These are phyloP conservation scores for Clarias magur DNA, from an alignment of 2,113 vertebrate genomes.

Conservation along the genomic window DNA sequence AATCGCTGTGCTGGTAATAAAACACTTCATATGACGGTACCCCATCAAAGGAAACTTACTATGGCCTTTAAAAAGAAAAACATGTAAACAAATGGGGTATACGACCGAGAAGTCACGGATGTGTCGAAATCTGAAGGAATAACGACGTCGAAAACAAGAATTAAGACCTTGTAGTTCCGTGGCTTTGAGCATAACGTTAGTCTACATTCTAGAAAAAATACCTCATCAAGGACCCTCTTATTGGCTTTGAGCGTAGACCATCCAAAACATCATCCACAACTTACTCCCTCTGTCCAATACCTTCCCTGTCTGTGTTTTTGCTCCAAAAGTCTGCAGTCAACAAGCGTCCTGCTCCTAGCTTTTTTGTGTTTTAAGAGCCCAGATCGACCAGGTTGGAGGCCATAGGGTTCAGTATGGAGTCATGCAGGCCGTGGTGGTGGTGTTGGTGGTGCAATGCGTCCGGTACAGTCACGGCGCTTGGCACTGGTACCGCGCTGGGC, in stretches of 20 bases:
- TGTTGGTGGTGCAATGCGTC: slow-evolving; percentile 96
- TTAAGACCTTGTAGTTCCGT: slow-evolving; percentile 75
- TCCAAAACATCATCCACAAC: slow-evolving; percentile 60
- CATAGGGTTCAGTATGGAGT: slow-evolving; percentile 99
- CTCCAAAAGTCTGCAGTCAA: slow-evolving; percentile 62
- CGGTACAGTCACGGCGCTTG: slow-evolving; percentile 89
- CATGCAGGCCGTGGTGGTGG: slow-evolving; percentile 95
- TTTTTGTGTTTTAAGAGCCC: slow-evolving; percentile 84
- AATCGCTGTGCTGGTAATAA: slow-evolving; percentile 61
- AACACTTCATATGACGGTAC: slow-evolving; percentile 67
- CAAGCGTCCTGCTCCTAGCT: slow-evolving; percentile 44
- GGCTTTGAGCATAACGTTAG: slow-evolving; percentile 72
- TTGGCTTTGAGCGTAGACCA: slow-evolving; percentile 54
- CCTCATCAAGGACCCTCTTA: slow-evolving; percentile 63
- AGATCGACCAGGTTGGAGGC: slow-evolving; percentile 97
- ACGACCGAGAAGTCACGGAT: slow-evolving; percentile 58
- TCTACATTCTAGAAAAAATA: slow-evolving; percentile 66
- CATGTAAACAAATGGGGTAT: slow-evolving; percentile 65
- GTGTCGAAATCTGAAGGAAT: slow-evolving; percentile 66
- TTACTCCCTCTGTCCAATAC: slow-evolving; percentile 54
- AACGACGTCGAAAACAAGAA: slow-evolving; percentile 69
- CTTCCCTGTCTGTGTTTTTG: slow-evolving; percentile 50
- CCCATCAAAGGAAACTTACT: slow-evolving; percentile 56
- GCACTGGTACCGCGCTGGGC: slow-evolving; percentile 92
- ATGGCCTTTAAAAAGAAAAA: slow-evolving; percentile 65